Evolutionary conservation across 2,888 invertebrate genomes (phyloP).

Genomic region (Tinea pellionella): DNA sequence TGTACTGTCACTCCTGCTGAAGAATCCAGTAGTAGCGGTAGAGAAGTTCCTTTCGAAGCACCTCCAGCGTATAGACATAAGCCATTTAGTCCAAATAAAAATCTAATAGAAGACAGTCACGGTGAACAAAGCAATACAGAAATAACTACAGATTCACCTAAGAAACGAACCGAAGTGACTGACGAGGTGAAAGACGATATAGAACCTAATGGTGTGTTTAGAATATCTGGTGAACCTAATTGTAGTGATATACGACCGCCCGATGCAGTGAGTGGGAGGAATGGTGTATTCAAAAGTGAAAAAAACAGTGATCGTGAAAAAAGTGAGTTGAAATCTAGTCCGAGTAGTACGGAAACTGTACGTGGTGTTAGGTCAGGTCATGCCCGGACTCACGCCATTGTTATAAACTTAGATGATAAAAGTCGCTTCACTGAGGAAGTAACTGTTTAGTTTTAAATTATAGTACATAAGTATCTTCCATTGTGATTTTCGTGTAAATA

Average conservation of each 20-base stretch:
- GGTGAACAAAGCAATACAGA: slow-evolving; percentile 56
- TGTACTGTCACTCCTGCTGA: slow-evolving; percentile 63
- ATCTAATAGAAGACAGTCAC: slow-evolving; percentile 42
- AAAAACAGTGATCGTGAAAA: slow-evolving; percentile 29
- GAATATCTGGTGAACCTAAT: slow-evolving; percentile 57
- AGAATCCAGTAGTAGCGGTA: slow-evolving; percentile 60
- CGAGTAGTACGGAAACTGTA: slow-evolving; percentile 46
- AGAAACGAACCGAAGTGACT: slow-evolving; percentile 35
- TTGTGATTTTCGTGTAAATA: slow-evolving; percentile 16
- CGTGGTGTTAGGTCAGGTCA: slow-evolving; percentile 71
- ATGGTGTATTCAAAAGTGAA: slow-evolving; percentile 33
- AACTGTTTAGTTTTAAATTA: slow-evolving; percentile 67
- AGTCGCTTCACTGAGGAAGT: slow-evolving; percentile 85
- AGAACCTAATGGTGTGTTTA: slow-evolving; percentile 46
- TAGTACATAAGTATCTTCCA: slow-evolving; percentile 10
- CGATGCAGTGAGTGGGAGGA: slow-evolving; percentile 39
- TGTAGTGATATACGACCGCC: slow-evolving; percentile 56
- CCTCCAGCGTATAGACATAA: slow-evolving; percentile 56
- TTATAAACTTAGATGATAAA: slow-evolving; percentile 83
- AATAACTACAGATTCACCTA: slow-evolving; percentile 53
- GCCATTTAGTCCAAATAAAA: slow-evolving; percentile 62
- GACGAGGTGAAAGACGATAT: slow-evolving; percentile 42
- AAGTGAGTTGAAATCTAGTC: slow-evolving; percentile 47
- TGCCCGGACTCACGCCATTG: slow-evolving; percentile 79
- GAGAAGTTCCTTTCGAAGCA: slow-evolving; percentile 56